Base-by-base conservation (phyloP, 2,797 vertebrate genomes). In the Mus caroli region DNA sequence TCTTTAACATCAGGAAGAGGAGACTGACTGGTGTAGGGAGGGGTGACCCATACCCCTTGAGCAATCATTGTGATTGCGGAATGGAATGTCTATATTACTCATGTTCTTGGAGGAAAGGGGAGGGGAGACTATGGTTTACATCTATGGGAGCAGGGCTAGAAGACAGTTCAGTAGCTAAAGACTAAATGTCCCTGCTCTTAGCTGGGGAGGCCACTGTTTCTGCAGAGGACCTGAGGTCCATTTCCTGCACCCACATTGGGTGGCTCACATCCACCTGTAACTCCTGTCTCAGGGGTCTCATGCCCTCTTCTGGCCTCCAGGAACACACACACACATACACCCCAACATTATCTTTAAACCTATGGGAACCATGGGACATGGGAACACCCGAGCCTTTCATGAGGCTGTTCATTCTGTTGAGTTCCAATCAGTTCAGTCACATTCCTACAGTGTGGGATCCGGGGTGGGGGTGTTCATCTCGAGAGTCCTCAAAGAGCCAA, bases 61-160 rank as follows among this genome's bases (percentile, higher is more conserved):
- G 12, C 60, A 62, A 12, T 62, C 60, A 28, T 26, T 62, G 60
- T 67, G 67, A 60, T 28, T n/a, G 58, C 20, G 69, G 73, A 75
- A 69, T 83, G n/a, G 46, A 92, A 50, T 92, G 31, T 9, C 26
- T 88, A 76, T 20, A 43, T 92, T 90, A 50, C 67, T 88, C 37
- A 58, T 22, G 10, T 56, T 84, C 62, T 84, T n/a, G 1, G 43
- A 75, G n/a, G 71, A 24, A 26, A 12, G 26, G 2, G n/a, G 8
- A 56, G 43, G 43, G 28, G 3, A 34, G 62, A 64, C 58, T 79
- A 34, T 19, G 28, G 77, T n/a, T 79, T 79, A 54, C 20, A 34
- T 34, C 83, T 52, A 9, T 52, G 43, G 43, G 83, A 85, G 22
- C 31, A 3, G 60, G 43, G 15, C 19, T 19, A 7, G 80, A 31